phyloP scores from a whole-genome alignment of 2,113 vertebrate genomes.

The Nerophis ophidion region DNA sequence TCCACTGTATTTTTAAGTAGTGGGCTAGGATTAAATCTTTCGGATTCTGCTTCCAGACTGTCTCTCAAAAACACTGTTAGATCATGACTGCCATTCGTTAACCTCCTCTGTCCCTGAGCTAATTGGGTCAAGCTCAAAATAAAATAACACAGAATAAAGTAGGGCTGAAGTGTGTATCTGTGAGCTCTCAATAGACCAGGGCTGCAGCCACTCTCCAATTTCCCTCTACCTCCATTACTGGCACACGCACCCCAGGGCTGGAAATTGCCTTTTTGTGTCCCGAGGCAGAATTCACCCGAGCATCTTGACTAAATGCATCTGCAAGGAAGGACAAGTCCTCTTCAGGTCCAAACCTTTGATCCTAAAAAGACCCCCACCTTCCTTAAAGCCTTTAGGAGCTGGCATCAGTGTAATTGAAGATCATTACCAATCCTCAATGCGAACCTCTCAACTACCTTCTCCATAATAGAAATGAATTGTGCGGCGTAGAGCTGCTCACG shows the following conservation, averaged over 20 bases:
- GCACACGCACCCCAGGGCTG: slow-evolving; percentile 46
- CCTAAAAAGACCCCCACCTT: slow-evolving; percentile 64
- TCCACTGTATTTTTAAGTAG: neutral
- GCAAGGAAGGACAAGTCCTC: slow-evolving; percentile 66
- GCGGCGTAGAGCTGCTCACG: slow-evolving; percentile 46
- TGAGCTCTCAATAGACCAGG: slow-evolving; percentile 46
- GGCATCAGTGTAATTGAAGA: slow-evolving; percentile 77
- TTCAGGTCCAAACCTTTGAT: slow-evolving; percentile 73
- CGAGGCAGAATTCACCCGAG: slow-evolving; percentile 56
- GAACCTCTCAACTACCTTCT: slow-evolving; percentile 68
- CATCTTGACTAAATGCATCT: slow-evolving; percentile 68
- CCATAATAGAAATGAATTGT: slow-evolving; percentile 75
- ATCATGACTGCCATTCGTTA: neutral
- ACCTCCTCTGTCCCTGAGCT: neutral
- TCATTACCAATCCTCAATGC: slow-evolving; percentile 76
- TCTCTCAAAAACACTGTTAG: neutral
- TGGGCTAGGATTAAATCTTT: neutral
- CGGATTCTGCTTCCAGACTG: too few species aligned
- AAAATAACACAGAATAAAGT: slow-evolving; percentile 10
- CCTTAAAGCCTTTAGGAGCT: slow-evolving; percentile 55
- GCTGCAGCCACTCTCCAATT: slow-evolving; percentile 37
- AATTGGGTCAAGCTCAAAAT: slow-evolving; percentile 19
- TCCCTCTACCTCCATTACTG: slow-evolving; percentile 36
- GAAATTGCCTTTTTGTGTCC: slow-evolving; percentile 61
- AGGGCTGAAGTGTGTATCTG: slow-evolving; percentile 34